A percentile compares a stretch with the other conserved stretches of the same genome.
These are phyloP conservation scores for Gambusia yucatana DNA, from an alignment of 2,797 vertebrate genomes.

Conservation along the genomic window DNA sequence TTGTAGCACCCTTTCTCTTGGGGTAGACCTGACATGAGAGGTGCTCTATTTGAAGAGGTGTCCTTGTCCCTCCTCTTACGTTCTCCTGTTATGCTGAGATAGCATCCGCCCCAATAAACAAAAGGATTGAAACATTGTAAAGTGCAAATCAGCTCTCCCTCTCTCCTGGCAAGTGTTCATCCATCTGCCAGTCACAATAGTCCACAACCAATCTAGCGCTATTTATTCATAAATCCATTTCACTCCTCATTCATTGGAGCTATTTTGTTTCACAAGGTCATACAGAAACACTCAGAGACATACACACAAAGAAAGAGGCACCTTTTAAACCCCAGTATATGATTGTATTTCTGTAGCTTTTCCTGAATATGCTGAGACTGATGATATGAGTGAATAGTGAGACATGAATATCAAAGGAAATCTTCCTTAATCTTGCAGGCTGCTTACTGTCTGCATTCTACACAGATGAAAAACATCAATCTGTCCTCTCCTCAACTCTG, in stretches of 20 bases:
- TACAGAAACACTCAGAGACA: neutral
- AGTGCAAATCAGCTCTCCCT: conserved; percentile 77
- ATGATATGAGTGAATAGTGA: conserved; percentile 64
- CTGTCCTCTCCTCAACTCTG: conserved; percentile 22
- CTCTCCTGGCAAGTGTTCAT: conserved; percentile 69
- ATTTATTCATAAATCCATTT: conserved; percentile 75
- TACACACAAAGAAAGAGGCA: neutral
- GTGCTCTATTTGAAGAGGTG: conserved; percentile 52
- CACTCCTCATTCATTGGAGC: conserved; percentile 72
- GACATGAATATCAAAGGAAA: conserved; percentile 57
- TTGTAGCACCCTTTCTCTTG: conserved; percentile 28
- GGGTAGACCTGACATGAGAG: conserved; percentile 45
- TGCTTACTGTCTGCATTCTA: conserved; percentile 46
- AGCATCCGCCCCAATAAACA: conserved; percentile 66
- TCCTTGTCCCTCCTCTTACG: conserved; percentile 25
- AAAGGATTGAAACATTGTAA: conserved; percentile 73
- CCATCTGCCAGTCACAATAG: conserved; percentile 70
- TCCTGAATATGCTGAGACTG: conserved; percentile 60
- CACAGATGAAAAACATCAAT: conserved; percentile 59
- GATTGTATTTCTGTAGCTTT: conserved; percentile 57
- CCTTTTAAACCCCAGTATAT: conserved; percentile 42
- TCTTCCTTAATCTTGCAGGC: conserved; percentile 35
- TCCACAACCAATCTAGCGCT: conserved; percentile 63
- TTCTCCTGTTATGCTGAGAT: conserved; percentile 63
- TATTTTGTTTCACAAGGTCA: conserved; percentile 70